Evolutionary conservation across 2,797 vertebrate species (phyloP), one percentile per base, ranked within the genome.

Genomic region (Microtus obscurus): DNA sequence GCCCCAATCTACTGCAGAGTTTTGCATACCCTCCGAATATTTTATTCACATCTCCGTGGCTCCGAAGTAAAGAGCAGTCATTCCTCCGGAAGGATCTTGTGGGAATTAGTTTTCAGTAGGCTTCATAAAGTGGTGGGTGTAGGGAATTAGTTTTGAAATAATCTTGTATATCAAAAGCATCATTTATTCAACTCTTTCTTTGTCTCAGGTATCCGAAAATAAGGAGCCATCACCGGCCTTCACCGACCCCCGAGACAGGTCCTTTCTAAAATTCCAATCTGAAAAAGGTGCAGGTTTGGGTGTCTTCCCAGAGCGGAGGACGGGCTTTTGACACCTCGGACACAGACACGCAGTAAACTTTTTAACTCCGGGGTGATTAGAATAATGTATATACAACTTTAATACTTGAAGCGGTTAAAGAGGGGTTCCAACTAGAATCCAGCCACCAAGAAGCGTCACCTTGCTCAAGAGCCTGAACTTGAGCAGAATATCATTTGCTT

Each of bases 41-140:
- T 80, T 74, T 13, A 53, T 78, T 73, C 65, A 67, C 34, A 13
- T 86, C 37, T 51, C 13, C 27, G 73, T 9, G 23, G 43, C 31
- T 65, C 74, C 51, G 78, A 78, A 31, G 7, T 48, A 48, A 48
- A 29, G 16, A 11, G 37, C 25, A 74, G 56, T 34, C 73, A 48
- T 89, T 65, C 56, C 87, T 73, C 71, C 31, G 45, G 45, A 81
- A 6, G 14, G 48, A 17, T 79, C 19, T 86, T 25, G 25, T 4
- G 45, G 80, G 23, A 45, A 91, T 93, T 95, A 71, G 43, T 74
- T 61, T 86, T 86, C 69, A 90, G 53, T 25, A 48, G 82, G 34
- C 87, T 59, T 78, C 79, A 7, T 65, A 82, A 96, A 93, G 67
- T 71, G 40, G 63, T n/a, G 45, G 73, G 17, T n/a, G 21, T 9